A percentile compares a stretch with the other conserved stretches of the same genome.
Conservation (phyloP, 2,797 vertebrate species). For the Falco cherrug region DNA sequence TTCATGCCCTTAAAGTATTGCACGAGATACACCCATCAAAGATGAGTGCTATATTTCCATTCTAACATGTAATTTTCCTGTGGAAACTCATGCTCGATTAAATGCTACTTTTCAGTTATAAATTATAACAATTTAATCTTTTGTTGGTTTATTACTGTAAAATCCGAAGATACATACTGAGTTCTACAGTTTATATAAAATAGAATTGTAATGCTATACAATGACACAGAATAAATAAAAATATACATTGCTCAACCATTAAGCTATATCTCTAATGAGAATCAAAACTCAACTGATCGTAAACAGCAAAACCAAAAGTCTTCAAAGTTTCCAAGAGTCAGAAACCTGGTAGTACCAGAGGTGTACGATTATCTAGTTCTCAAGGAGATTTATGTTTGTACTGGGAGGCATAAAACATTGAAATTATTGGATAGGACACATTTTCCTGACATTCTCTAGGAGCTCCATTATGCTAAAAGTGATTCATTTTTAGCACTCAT, state of each 20-base stretch:
- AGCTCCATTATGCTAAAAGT: not conserved
- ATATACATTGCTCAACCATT: not conserved
- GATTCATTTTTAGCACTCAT: slow-evolving; percentile 2
- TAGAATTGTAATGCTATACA: not conserved
- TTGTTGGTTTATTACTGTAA: not conserved
- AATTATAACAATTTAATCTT: not conserved
- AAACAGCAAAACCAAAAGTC: not conserved
- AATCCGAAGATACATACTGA: not conserved
- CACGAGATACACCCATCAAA: not conserved
- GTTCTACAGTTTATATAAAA: not conserved
- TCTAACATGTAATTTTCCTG: not conserved
- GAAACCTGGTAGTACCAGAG: not conserved
- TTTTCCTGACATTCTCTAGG: not conserved
- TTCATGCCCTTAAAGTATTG: not conserved
- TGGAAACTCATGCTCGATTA: not conserved
- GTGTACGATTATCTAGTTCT: not conserved
- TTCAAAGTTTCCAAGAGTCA: not conserved
- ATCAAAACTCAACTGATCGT: not conserved
- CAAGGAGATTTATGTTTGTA: not conserved
- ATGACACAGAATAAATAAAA: not conserved
- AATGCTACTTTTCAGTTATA: not conserved
- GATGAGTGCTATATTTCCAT: not conserved
- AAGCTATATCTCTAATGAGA: not conserved
- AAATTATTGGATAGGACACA: not conserved
- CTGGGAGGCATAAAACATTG: not conserved